Base-by-base conservation (phyloP, 2,888 invertebrate genomes). In the Yponomeuta evonymella region DNA sequence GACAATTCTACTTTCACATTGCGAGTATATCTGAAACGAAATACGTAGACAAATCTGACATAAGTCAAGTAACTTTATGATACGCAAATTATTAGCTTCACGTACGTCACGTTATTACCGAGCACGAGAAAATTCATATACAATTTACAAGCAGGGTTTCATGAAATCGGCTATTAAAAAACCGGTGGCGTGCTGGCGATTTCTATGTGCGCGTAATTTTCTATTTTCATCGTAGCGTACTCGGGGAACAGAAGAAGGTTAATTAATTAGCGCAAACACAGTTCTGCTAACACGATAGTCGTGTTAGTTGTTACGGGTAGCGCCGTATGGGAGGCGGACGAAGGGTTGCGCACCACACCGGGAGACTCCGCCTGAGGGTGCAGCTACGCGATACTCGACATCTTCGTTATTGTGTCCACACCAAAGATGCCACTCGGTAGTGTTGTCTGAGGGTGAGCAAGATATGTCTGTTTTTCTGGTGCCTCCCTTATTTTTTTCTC, bases 221-320 rank as follows among this genome's bases (percentile, higher is more conserved):
- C 51, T 58, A 58, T 58, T 58, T 58, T 58, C 51, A 1, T 58
- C 15, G 51, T 58, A 58, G 51, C 51, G 51, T 15, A 58, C 65
- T 65, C 11, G 65, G 3, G 30, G 30, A 67, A 43, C 68, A 51
- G 33, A 68, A 68, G 51, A 67, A 43, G 68, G 68, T 68, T 68
- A 68, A 68, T 68, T 68, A 68, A 68, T 68, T 68, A 68, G 48
- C 51, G 23, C 23, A 23, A 51, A 68, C 48, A 48, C 29, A 30
- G 68, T 29, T 51, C 51, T 30, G 51, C 68, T 68, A 68, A 68
- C 68, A 68, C 51, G 51, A 68, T 68, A 30, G 68, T 68, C 68
- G 68, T 68, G 68, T 68, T 48, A 68, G 51, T 48, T 68, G 68
- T 68, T 67, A 67, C 36, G 68, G 51, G 68, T 67, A 23, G 51